phyloP scores from a whole-genome alignment of 2,888 invertebrate species.

The Andrena marginata region DNA sequence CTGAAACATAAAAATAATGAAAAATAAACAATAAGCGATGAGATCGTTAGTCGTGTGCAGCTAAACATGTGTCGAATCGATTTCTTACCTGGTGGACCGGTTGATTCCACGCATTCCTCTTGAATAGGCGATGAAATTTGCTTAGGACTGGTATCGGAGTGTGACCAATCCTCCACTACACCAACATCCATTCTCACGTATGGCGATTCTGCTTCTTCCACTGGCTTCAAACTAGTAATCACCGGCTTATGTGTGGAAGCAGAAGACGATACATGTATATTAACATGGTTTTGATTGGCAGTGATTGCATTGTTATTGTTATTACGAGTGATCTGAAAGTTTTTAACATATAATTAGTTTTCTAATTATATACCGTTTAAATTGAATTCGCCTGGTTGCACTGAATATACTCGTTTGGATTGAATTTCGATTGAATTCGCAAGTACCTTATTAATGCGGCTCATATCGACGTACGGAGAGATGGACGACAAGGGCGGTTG shows the following conservation, averaged over 20 bases:
- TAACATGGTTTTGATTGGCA: slow-evolving; percentile 84
- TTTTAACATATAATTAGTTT: slow-evolving; percentile 3
- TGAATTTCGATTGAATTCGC: not conserved
- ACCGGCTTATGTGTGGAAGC: slow-evolving; percentile 79
- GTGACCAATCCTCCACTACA: slow-evolving; percentile 80
- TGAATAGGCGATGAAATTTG: slow-evolving; percentile 83
- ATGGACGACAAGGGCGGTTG: slow-evolving; percentile 79
- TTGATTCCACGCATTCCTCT: slow-evolving; percentile 85
- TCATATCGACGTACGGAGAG: slow-evolving; percentile 84
- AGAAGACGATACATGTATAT: slow-evolving; percentile 74
- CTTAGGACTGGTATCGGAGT: slow-evolving; percentile 83
- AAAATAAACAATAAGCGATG: too few relatives aligned
- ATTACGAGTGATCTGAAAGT: slow-evolving; percentile 81
- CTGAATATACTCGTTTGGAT: not conserved
- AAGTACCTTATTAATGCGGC: slow-evolving; percentile 81
- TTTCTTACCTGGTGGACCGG: slow-evolving; percentile 82
- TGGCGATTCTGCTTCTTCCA: slow-evolving; percentile 82
- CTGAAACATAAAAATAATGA: slow-evolving; percentile 42
- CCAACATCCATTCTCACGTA: slow-evolving; percentile 84
- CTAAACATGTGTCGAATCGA: not conserved
- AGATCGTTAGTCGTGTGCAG: too few relatives aligned
- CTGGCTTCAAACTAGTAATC: slow-evolving; percentile 82
- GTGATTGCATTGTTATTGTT: slow-evolving; percentile 83
- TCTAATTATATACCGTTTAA: not conserved
- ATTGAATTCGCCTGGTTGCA: not conserved